Evolutionary conservation across 2,113 vertebrate genomes (phyloP).

Genomic region (Carassius auratus): DNA sequence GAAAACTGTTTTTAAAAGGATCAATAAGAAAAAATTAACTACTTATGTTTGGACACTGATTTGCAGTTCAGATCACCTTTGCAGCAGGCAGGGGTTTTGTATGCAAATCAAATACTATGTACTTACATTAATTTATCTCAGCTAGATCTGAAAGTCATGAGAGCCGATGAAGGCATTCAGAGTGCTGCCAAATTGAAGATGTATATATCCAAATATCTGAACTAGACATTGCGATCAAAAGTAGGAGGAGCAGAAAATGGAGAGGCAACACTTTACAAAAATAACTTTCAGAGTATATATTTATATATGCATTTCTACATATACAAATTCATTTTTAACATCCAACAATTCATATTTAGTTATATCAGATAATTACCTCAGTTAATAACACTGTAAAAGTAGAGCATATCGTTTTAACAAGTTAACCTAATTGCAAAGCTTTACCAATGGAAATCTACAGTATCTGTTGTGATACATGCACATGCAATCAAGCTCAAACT

Average conservation of each 20-base stretch:
- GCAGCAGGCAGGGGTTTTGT: neutral
- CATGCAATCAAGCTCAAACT: neutral
- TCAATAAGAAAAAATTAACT: conserved; percentile 11
- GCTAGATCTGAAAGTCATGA: neutral
- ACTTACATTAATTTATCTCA: neutral
- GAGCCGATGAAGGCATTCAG: neutral
- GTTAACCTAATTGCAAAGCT: no score
- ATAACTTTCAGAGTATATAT: no score
- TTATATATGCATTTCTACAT: no score
- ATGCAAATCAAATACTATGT: neutral
- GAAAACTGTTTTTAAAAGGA: neutral
- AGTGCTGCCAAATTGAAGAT: neutral
- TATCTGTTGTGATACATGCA: no score
- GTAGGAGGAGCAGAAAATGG: neutral
- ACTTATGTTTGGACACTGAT: neutral
- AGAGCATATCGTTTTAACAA: no score
- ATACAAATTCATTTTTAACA: no score
- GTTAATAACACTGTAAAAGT: neutral
- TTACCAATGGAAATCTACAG: neutral
- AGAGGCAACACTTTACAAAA: neutral
- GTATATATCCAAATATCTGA: neutral
- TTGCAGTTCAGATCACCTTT: neutral
- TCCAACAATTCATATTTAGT: no score
- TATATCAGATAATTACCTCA: no score
- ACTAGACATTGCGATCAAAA: no score